Percentiles rank a stretch among this genome's conserved stretches.
Evolutionary conservation across 2,113 vertebrate genomes (phyloP).

Genomic region (Girardinichthys multiradiatus): DNA sequence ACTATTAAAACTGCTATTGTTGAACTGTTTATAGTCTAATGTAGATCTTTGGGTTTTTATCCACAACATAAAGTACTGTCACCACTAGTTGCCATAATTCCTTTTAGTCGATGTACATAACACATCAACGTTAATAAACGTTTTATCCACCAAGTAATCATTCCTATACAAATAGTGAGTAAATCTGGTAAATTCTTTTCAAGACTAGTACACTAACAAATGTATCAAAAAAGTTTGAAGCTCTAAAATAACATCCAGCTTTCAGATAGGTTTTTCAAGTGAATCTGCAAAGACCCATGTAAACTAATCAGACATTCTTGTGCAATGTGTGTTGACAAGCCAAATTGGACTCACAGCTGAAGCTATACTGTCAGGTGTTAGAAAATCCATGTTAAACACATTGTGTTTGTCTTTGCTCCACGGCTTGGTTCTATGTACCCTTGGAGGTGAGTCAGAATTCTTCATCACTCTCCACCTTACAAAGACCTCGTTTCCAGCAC

Average conservation of each 20-base stretch:
- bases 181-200: too few species aligned
- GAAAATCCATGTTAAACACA: conserved; percentile 49
- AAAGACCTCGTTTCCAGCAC: conserved; percentile 43
- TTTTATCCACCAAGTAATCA: background rate
- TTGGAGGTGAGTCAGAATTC: conserved; percentile 32
- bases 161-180: too few species aligned
- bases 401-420: conserved; percentile 36
- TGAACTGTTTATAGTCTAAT: too few species aligned
- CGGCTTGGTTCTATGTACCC: conserved; percentile 19
- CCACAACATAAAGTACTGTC: background rate
- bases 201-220: background rate
- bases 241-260: too few species aligned
- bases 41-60: too few species aligned
- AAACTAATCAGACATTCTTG: conserved; percentile 26
- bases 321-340: conserved; percentile 38
- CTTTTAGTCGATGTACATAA: background rate
- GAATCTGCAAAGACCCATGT: background rate
- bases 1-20: background rate
- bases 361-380: conserved; percentile 19
- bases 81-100: background rate
- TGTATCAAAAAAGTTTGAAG: background rate
- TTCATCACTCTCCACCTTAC: conserved; percentile 24
- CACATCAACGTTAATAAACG: background rate
- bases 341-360: conserved; percentile 38
- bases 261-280: conserved; percentile 3